phyloP scores from a whole-genome alignment of 64 coral and sea anemone genomes.

The Actinia tenebrosa region DNA sequence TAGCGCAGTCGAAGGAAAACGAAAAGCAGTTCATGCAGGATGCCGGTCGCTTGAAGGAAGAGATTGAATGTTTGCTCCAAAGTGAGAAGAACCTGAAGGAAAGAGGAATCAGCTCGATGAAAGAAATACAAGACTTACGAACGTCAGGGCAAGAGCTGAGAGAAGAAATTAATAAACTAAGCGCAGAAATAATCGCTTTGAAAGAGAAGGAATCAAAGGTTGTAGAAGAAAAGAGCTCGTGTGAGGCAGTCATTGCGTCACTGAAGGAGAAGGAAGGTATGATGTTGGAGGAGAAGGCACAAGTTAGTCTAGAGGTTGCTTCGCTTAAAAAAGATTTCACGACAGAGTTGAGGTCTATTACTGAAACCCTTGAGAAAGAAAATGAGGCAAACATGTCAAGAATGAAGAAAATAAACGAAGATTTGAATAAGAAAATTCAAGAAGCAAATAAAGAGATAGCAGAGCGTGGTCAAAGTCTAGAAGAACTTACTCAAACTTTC shows the following conservation, averaged over 20 bases:
- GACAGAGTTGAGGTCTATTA: background rate
- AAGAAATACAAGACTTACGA: background rate
- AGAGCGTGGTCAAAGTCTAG: background rate
- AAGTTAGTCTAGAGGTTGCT: background rate
- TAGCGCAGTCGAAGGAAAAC: background rate
- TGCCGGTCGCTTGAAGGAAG: background rate
- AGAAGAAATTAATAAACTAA: background rate
- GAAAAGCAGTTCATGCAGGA: background rate
- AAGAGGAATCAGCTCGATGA: background rate
- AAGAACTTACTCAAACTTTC: constrained; percentile 8
- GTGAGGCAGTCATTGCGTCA: background rate
- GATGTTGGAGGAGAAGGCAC: constrained; percentile 1
- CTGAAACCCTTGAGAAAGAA: background rate
- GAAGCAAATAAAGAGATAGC: constrained; percentile 14
- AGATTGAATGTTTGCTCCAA: background rate
- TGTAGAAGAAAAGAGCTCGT: background rate
- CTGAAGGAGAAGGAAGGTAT: background rate
- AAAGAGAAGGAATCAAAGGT: background rate
- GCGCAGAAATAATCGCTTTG: background rate
- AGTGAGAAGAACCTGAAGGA: background rate
- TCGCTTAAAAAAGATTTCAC: background rate
- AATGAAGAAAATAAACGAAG: background rate
- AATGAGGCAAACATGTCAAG: background rate
- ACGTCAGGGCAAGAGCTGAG: background rate
- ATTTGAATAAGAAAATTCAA: constrained; percentile 3